Evolutionary conservation across 2,797 vertebrate genomes (phyloP).

Genomic region (Erethizon dorsatum): DNA sequence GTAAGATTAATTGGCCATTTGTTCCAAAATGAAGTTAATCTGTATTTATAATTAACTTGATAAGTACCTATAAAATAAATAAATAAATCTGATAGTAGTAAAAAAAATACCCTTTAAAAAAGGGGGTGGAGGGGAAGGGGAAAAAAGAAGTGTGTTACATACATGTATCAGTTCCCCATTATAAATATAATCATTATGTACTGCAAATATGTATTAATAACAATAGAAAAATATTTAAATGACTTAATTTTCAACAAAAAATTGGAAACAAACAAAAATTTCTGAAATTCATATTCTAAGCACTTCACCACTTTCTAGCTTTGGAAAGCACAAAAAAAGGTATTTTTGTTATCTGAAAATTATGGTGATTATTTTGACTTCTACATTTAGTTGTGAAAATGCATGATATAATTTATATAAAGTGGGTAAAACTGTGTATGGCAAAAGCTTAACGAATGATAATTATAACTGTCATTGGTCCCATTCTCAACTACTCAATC

Average conservation of each 20-base stretch:
- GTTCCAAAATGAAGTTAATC: not conserved
- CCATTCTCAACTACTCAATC: not conserved
- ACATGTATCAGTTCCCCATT: not conserved
- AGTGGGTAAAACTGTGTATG: not conserved
- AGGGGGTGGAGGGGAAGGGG: not conserved
- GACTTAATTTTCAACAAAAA: not conserved
- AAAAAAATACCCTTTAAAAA: not conserved
- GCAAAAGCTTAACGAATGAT: not conserved
- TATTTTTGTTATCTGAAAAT: conserved; percentile 46
- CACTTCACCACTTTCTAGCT: not conserved
- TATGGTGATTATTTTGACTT: not conserved
- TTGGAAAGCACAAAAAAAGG: not conserved
- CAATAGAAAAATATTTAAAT: not conserved
- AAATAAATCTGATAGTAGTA: not conserved
- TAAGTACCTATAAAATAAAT: not conserved
- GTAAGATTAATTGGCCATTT: not conserved
- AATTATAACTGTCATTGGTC: not conserved
- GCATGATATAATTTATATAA: not conserved
- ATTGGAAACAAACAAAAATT: not conserved
- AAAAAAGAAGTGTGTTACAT: not conserved
- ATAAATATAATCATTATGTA: not conserved
- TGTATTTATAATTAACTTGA: not conserved
- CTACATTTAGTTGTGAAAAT: not conserved
- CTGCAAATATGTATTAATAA: not conserved
- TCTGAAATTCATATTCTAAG: not conserved